Evolutionary conservation across 2,113 vertebrate genomes (phyloP).

Genomic region (Azemiops feae): DNA sequence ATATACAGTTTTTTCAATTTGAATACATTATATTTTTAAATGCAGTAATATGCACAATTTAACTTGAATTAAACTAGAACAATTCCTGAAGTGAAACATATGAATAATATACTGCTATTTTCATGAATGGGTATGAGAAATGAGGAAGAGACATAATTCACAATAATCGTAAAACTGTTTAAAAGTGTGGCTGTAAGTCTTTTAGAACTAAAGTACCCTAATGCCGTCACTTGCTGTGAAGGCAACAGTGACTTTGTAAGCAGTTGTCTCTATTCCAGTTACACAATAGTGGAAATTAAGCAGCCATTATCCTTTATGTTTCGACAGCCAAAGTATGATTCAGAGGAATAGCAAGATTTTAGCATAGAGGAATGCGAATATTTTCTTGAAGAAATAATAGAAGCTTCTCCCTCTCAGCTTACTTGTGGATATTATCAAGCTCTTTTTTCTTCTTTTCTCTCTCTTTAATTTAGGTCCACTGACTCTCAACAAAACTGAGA

Average conservation of each 20-base stretch:
- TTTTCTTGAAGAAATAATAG: neutral
- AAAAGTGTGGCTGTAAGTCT: neutral
- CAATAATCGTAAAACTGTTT: neutral
- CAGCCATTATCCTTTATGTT: neutral
- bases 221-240: neutral
- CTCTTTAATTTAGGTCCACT: conserved; percentile 4
- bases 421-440: neutral
- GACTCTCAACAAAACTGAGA: neutral
- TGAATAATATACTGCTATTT: neutral
- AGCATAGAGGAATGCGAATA: neutral
- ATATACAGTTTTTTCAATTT: neutral
- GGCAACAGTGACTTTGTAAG: neutral
- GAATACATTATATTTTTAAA: conserved; percentile 2
- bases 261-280: neutral
- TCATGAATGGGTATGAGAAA: neutral
- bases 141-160: neutral
- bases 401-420: neutral
- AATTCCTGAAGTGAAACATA: neutral
- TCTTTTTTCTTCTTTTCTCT: neutral
- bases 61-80: conserved; percentile 1
- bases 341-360: neutral
- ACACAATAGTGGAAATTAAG: neutral
- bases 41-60: neutral
- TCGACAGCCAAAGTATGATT: neutral
- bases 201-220: neutral